Evolutionary conservation across 2,888 invertebrate species (phyloP).

Genomic region (Stegana nigrithorax): DNA sequence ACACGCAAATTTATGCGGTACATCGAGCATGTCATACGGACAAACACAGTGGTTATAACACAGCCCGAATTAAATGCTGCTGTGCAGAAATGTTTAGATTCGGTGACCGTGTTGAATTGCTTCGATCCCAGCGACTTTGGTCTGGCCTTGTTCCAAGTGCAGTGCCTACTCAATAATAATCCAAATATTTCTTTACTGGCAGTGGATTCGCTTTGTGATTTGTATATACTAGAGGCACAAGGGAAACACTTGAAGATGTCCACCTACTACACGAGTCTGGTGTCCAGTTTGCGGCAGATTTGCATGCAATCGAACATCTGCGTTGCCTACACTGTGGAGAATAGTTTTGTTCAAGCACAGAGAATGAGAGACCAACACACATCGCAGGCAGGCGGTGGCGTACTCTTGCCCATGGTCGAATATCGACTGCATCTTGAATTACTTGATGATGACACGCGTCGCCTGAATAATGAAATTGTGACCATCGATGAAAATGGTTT

Average conservation of each 20-base stretch:
- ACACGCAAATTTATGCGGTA: slow-evolving; percentile 58
- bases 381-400: no score
- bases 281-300: slow-evolving; percentile 37
- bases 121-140: slow-evolving; percentile 47
- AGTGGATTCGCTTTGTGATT: slow-evolving; percentile 70
- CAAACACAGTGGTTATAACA: slow-evolving; percentile 7
- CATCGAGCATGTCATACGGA: slow-evolving; percentile 57
- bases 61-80: slow-evolving; percentile 30
- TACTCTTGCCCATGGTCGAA: no score
- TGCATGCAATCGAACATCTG: slow-evolving; percentile 47
- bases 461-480: no score
- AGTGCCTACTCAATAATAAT: slow-evolving; percentile 66
- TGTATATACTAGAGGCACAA: slow-evolving; percentile 69
- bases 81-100: slow-evolving; percentile 35
- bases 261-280: slow-evolving; percentile 43
- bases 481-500: no score
- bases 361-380: no score
- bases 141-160: slow-evolving; percentile 50
- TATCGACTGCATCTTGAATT: no score
- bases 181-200: slow-evolving; percentile 68
- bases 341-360: slow-evolving; percentile 41
- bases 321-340: slow-evolving; percentile 46
- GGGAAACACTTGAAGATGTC: slow-evolving; percentile 41
- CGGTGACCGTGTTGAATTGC: slow-evolving; percentile 42
- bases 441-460: no score